Base-by-base conservation (phyloP, 1,140 invertebrate species). In the Trachelipus rathkii region DNA sequence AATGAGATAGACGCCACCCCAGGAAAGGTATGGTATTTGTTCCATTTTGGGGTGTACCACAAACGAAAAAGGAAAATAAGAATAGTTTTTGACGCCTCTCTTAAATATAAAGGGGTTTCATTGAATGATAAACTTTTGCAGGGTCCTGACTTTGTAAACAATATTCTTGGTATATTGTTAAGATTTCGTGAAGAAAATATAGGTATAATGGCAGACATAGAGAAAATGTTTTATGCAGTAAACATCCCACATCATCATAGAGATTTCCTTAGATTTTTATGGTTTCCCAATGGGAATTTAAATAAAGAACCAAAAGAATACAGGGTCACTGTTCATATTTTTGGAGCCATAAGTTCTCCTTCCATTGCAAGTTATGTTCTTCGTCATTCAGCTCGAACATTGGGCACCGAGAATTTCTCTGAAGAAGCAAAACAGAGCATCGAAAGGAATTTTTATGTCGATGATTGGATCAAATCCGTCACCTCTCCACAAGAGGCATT, bases 81-180 rank as follows among this genome's bases (percentile, higher is more conserved):
- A n/a, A 66, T n/a, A n/a, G 60, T 66, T 1, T 23, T n/a, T n/a
- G n/a, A 3, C 21, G 7, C 21, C 21, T 23, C 21, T 7, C 21
- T 66, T 23, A 66, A 23, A n/a, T n/a, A n/a, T n/a, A 23, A 23
- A 23, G 0, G 60, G n/a, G n/a, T 66, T 66, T 66, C 60, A 1
- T 66, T 66, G 60, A 66, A 66, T 23, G 60, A 66, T 66, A 66
- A 66, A 5, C 60, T 66, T 66, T 7, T 66, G 60, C 60, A 66
- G 60, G 7, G 60, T 23, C 60, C 60, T 7, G 60, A 66, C 7
- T 23, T 66, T 2, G 7, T 7, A n/a, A 66, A 66, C 7, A 66
- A 66, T 66, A n/a, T 66, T n/a, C 15, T 66, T 23, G 60, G 1
- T 66, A 23, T 66, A n/a, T 66, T 66, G 7, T 66, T 66, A 23